Percentiles rank a stretch among this genome's conserved stretches.
phyloP scores from a whole-genome alignment of 2,113 vertebrate genomes.

The Pollachius pollachius region DNA sequence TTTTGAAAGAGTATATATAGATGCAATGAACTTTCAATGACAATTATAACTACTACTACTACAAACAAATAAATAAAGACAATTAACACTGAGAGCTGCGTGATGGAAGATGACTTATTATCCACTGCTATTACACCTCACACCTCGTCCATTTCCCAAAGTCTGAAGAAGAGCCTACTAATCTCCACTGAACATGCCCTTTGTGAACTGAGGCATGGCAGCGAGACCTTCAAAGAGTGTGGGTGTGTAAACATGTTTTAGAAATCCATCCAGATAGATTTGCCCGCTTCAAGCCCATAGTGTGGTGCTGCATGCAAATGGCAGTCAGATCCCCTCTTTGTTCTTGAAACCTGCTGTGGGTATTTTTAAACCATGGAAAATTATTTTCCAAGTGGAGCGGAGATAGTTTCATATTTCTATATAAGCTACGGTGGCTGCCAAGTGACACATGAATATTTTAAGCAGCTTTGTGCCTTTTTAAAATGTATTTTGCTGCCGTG shows the following conservation, averaged over 20 bases:
- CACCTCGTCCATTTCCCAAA: constrained; percentile 58
- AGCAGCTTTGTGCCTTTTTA: constrained; percentile 89
- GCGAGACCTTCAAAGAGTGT: constrained; percentile 63
- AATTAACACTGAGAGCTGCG: constrained; percentile 21
- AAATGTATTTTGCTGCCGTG: constrained; percentile 86
- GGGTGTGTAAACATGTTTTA: constrained; percentile 63
- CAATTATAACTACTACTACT: background rate
- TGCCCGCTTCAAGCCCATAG: constrained; percentile 47
- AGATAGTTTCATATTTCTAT: constrained; percentile 82
- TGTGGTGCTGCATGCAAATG: constrained; percentile 68
- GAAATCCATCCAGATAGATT: constrained; percentile 60
- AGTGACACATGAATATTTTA: constrained; percentile 92
- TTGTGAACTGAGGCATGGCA: constrained; percentile 56
- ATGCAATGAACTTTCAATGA: background rate
- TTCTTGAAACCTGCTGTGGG: constrained; percentile 67
- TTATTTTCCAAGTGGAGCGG: constrained; percentile 64
- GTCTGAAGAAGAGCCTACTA: constrained; percentile 41
- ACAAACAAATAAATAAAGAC: constrained; percentile 18
- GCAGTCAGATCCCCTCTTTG: constrained; percentile 66
- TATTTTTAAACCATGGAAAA: constrained; percentile 73
- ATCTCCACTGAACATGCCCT: constrained; percentile 50
- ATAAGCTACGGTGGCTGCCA: constrained; percentile 78
- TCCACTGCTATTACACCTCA: constrained; percentile 61
- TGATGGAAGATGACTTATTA: constrained; percentile 31
- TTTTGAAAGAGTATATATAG: too few relatives aligned